phyloP scores from a whole-genome alignment of 2,113 vertebrate genomes.

The Ictidomys tridecemlineatus region DNA sequence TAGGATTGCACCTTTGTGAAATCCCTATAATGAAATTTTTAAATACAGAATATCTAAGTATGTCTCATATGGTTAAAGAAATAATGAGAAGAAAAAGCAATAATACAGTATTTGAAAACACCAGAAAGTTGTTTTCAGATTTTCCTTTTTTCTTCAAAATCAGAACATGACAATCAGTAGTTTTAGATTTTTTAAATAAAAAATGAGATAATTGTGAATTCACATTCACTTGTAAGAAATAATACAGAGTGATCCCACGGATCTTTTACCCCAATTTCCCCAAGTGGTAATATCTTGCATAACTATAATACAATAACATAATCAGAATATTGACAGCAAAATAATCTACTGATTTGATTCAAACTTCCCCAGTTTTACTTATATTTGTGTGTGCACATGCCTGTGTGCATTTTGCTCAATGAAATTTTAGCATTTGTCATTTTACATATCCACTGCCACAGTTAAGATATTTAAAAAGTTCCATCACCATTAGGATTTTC shows the following conservation, averaged over 20 bases:
- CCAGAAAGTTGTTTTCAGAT: not conserved
- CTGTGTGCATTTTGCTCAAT: too few species aligned
- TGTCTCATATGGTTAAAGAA: not conserved
- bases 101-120: constrained; percentile 1
- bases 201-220: not conserved
- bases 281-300: not conserved
- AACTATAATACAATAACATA: not conserved
- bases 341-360: constrained; percentile 1
- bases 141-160: not conserved
- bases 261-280: not conserved
- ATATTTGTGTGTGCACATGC: not conserved
- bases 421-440: not conserved
- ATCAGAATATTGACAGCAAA: not conserved
- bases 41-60: not conserved
- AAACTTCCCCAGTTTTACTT: not conserved
- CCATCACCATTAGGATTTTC: not conserved
- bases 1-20: not conserved
- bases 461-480: not conserved
- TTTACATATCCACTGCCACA: not conserved
- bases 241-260: not conserved
- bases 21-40: not conserved
- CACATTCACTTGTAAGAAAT: not conserved
- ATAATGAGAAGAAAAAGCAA: not conserved
- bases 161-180: not conserved
- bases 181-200: constrained; percentile 15